Conservation (phyloP, 1,140 invertebrate species). For the Paraescarpia echinospica region DNA sequence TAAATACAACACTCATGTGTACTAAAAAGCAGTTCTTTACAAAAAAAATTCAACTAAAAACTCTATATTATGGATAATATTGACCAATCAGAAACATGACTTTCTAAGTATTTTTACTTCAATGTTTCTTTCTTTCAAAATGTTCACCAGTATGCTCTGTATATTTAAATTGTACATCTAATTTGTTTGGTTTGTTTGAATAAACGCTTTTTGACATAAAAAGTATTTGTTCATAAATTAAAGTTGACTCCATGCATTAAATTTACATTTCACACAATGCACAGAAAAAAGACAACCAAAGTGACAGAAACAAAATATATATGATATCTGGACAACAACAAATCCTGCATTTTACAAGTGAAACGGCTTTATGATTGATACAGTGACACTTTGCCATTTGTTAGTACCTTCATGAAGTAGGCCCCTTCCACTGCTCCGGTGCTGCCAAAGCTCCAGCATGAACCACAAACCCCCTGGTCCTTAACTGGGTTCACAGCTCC, state of each 20-base stretch:
- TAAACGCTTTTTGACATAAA: no score
- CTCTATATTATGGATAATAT: no score
- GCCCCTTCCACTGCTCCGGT: slow-evolving; percentile 91
- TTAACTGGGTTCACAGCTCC: slow-evolving; percentile 90
- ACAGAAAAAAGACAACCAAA: background rate
- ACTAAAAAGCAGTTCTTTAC: background rate
- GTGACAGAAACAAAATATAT: background rate
- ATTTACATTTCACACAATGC: background rate
- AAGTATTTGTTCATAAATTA: no score
- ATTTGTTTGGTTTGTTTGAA: no score
- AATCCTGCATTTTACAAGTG: background rate
- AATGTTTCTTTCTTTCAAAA: no score
- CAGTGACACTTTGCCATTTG: background rate
- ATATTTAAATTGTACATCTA: no score
- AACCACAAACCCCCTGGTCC: slow-evolving; percentile 95
- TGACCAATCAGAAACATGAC: no score
- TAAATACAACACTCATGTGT: background rate
- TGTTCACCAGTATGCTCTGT: no score
- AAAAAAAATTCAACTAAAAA: no score
- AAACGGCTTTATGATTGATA: background rate
- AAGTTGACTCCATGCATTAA: background rate
- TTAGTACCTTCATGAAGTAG: slow-evolving; percentile 67
- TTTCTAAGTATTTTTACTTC: no score
- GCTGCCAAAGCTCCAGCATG: slow-evolving; percentile 95
- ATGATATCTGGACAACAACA: no score